These are phyloP conservation scores for Hyla sarda DNA, from an alignment of 2,113 vertebrate genomes.

Conservation along the genomic window DNA sequence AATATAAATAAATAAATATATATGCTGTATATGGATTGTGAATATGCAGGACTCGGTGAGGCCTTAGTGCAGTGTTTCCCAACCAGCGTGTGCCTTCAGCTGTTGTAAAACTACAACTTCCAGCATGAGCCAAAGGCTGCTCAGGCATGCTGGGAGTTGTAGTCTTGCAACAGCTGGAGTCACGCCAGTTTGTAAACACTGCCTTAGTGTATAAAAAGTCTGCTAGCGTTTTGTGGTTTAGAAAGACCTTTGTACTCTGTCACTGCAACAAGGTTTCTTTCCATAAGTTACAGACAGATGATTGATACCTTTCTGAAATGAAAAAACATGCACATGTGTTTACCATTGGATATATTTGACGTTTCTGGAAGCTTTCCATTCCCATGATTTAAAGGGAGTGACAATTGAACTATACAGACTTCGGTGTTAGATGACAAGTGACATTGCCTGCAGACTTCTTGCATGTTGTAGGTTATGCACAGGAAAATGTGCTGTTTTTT, in stretches of 20 bases:
- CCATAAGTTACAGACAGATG: not conserved
- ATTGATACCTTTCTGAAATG: constrained; percentile 15
- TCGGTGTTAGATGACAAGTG: not conserved
- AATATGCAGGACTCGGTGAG: too few relatives aligned
- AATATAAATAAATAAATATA: too few relatives aligned
- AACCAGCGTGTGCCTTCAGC: too few relatives aligned
- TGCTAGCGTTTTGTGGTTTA: not conserved
- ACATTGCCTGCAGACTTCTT: not conserved
- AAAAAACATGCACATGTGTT: not conserved
- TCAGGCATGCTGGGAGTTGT: too few relatives aligned
- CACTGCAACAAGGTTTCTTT: not conserved
- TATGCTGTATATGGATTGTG: too few relatives aligned
- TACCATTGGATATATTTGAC: not conserved
- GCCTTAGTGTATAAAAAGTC: not conserved
- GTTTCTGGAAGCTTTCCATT: constrained; percentile 13
- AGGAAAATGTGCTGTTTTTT: not conserved
- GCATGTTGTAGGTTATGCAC: not conserved
- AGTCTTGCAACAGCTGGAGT: too few relatives aligned
- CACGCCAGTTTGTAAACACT: too few relatives aligned
- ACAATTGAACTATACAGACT: not conserved
- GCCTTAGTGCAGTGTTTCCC: too few relatives aligned
- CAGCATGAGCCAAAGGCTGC: too few relatives aligned
- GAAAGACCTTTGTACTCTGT: too few relatives aligned
- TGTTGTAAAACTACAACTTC: too few relatives aligned
- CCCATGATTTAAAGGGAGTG: constrained; percentile 30